Percentiles rank a stretch among this genome's conserved stretches.
phyloP scores from a whole-genome alignment of 2,113 vertebrate genomes.

The mouse (Mus musculus) region GRCm39 chr6:140412001-140412500 shows the following conservation, averaged over 20 bases:
- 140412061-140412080: neutral
- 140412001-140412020: too few relatives aligned
- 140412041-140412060: neutral
- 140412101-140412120: neutral
- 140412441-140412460: slow-evolving; percentile 34
- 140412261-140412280: neutral
- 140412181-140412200: neutral
- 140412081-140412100: neutral
- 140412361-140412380: neutral
- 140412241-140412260: neutral
- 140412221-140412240: neutral
- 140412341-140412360: slow-evolving; percentile 15
- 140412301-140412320: neutral
- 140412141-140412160: neutral
- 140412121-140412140: neutral
- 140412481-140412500: neutral
- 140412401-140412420: neutral
- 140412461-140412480: slow-evolving; percentile 38
- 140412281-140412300: neutral
- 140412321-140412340: slow-evolving; percentile 9
- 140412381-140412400: neutral
- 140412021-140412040: neutral
- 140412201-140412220: neutral
- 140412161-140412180: neutral
- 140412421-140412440: neutral